Evolutionary conservation across 2,797 vertebrate species (phyloP).

Genomic region (Eptatretus atami): DNA sequence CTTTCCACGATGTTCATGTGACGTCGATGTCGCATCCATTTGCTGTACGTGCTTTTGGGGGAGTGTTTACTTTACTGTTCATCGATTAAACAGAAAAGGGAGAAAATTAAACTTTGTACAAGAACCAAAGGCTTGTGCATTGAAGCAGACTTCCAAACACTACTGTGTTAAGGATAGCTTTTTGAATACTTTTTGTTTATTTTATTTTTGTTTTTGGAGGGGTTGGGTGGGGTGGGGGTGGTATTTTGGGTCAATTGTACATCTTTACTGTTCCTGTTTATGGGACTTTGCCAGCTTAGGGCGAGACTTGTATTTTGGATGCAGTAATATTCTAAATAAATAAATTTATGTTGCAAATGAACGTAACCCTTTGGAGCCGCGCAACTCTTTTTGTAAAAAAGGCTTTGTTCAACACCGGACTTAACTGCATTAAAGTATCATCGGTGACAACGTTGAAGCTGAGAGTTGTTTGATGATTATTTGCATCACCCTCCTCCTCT

Average conservation of each 20-base stretch:
- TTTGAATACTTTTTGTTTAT: constrained; percentile 3
- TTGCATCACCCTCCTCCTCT: no score
- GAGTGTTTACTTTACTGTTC: constrained; percentile 2
- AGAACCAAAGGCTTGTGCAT: constrained; percentile 5
- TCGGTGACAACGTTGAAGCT: no score
- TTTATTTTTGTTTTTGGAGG: constrained; percentile 3
- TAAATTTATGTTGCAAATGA: constrained; percentile 2
- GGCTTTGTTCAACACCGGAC: no score
- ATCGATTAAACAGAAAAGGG: background rate
- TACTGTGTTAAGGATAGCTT: background rate
- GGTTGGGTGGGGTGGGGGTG: background rate
- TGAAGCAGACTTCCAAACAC: constrained; percentile 5
- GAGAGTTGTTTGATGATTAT: no score
- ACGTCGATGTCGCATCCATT: constrained; percentile 1
- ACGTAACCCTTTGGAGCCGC: no score
- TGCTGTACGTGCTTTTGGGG: constrained; percentile 5
- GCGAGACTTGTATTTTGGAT: background rate
- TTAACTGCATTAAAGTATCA: no score
- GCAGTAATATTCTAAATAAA: constrained; percentile 6
- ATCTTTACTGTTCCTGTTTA: no score
- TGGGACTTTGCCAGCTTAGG: background rate
- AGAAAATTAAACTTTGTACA: constrained; percentile 4
- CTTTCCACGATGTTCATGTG: constrained; percentile 3
- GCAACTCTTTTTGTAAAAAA: no score
- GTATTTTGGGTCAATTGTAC: no score